These are phyloP conservation scores for Rotaria magnacalcarata DNA, from an alignment of 2,888 invertebrate species.

Conservation along the genomic window DNA sequence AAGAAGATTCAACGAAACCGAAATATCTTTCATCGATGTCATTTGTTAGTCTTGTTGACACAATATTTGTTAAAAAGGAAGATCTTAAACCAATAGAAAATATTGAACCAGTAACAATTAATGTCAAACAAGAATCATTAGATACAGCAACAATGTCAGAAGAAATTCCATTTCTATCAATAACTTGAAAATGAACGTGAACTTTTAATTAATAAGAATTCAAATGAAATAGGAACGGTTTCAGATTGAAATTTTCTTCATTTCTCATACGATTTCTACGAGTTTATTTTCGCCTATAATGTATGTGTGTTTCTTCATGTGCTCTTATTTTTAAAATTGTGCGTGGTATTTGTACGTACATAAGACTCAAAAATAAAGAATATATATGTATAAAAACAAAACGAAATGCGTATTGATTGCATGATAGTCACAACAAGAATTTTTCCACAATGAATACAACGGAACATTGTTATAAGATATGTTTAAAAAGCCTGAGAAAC, in stretches of 20 bases:
- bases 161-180: conserved; percentile 4
- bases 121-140: neutral
- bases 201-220: neutral
- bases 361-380: conserved; percentile 25
- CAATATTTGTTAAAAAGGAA: conserved; percentile 28
- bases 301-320: conserved; percentile 22
- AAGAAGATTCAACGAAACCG: neutral
- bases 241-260: neutral
- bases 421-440: too few species aligned
- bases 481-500: too few species aligned
- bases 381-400: conserved; percentile 11
- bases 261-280: conserved; percentile 12
- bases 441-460: too few species aligned
- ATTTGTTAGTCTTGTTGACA: conserved; percentile 12
- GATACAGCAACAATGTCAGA: neutral
- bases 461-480: too few species aligned
- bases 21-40: conserved; percentile 19
- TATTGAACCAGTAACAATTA: neutral
- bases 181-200: conserved; percentile 7
- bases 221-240: neutral
- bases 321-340: conserved; percentile 29
- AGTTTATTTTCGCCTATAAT: conserved; percentile 7
- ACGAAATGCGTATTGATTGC: too few species aligned
- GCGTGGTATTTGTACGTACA: conserved; percentile 24
- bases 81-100: conserved; percentile 29